phyloP scores from a whole-genome alignment of 1,140 invertebrate genomes.

The Cephus cinctus region DNA sequence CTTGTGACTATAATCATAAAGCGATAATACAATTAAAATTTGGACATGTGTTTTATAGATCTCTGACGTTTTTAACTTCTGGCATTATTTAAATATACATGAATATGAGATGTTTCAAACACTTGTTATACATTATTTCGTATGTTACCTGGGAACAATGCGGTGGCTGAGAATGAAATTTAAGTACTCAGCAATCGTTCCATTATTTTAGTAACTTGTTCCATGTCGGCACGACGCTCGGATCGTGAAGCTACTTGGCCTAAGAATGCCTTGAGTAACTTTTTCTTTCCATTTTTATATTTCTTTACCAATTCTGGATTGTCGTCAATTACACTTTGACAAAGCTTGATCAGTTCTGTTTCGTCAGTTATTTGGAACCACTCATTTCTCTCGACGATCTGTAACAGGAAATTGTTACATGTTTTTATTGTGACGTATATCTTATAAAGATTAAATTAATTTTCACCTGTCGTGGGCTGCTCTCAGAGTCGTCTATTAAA shows the following conservation, averaged over 20 bases:
- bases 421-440: not conserved
- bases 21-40: constrained; percentile 44
- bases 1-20: constrained; percentile 40
- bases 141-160: no score
- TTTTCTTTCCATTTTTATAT: constrained; percentile 70
- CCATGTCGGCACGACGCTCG: constrained; percentile 68
- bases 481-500: constrained; percentile 53
- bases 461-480: constrained; percentile 50
- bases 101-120: no score
- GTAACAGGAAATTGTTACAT: not conserved
- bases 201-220: constrained; percentile 58
- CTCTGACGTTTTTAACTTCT: constrained; percentile 42
- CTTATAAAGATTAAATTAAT: not conserved
- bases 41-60: constrained; percentile 44
- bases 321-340: constrained; percentile 62
- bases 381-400: constrained; percentile 65
- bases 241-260: constrained; percentile 60
- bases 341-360: constrained; percentile 61
- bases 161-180: not conserved
- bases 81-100: constrained; percentile 39
- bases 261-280: constrained; percentile 65
- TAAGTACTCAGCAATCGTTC: constrained; percentile 60
- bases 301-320: constrained; percentile 68
- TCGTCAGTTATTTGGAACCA: constrained; percentile 66
- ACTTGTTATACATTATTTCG: no score